Base-by-base conservation (phyloP, 2,797 vertebrate species). In the Pelobates cultripes region DNA sequence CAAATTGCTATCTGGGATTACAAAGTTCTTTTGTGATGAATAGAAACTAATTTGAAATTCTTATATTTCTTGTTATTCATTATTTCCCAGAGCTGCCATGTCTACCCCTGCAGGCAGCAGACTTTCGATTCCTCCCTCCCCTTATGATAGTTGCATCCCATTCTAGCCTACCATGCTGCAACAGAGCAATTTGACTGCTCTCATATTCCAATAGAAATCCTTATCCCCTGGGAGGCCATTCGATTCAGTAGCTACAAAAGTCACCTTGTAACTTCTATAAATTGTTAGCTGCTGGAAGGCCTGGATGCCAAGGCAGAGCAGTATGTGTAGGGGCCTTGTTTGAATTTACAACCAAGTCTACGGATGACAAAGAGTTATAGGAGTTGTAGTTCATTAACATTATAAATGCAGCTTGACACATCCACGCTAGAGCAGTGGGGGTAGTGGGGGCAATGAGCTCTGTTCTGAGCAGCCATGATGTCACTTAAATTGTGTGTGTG, bases 31-130 rank as follows among this genome's bases (percentile, higher is more conserved):
- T 51, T 51, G 10, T 57, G 55, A 57, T 51, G 70, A 74, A 78
- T 83, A 70, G 63, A 61, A 14, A 43, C 75, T 70, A 60, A 79
- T 74, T 75, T 74, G 55, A 47, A 51, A 61, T 74, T 60, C 17
- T 43, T 51, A 2, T 64, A 57, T 7, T 45, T 53, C 64, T 67
- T 41, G 57, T 73, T 77, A 43, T 7, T 4, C 5, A 7, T 17
- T 12, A 1, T 55, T 74, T 70, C 61, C 43, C 61, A 40, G 42
- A 4, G 41, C 64, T 73, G 14, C 55, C 55, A 57, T 57, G 4
- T 57, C 55, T 51, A 51, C 47, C 47, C 47, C 51, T 17, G 61
- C 55, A 10, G 63, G 70, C 47, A 53, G 63, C 70, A 63, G 43
- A 51, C 68, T 69, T 78, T 40, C 14, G 51, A 51, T 61, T 68